Percentiles rank a stretch among this genome's conserved stretches.
These are phyloP conservation scores for Eristalis tenax DNA, from an alignment of 2,888 invertebrate species.

Conservation along the genomic window DNA sequence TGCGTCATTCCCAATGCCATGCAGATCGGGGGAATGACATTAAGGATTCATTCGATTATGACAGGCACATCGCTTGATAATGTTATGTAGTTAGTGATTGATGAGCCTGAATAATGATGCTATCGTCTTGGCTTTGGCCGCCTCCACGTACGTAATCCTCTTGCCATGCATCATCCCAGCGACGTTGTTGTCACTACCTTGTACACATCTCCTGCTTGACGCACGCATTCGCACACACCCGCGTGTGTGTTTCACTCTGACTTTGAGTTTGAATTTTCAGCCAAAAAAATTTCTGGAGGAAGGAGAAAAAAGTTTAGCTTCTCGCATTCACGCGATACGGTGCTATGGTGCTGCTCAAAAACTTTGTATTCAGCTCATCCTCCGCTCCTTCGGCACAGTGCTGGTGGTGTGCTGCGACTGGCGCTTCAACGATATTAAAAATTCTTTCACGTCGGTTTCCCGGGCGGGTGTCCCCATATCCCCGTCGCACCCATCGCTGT, in stretches of 20 bases:
- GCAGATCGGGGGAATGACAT: slow-evolving; percentile 55
- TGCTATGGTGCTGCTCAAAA: background rate
- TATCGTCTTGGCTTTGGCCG: slow-evolving; percentile 65
- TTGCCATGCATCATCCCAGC: slow-evolving; percentile 52
- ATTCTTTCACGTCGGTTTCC: slow-evolving; percentile 45
- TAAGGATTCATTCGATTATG: slow-evolving; percentile 72
- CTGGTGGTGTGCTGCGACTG: background rate
- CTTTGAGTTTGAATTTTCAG: slow-evolving; percentile 35
- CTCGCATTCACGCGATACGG: background rate
- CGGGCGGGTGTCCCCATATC: background rate
- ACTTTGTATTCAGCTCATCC: slow-evolving; percentile 51
- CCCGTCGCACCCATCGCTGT: background rate
- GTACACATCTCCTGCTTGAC: background rate
- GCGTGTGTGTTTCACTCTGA: background rate
- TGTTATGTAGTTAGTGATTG: slow-evolving; percentile 73
- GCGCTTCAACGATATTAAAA: slow-evolving; percentile 53
- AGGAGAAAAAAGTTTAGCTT: slow-evolving; percentile 31
- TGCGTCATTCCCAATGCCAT: background rate
- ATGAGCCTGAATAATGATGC: slow-evolving; percentile 73
- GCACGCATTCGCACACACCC: background rate
- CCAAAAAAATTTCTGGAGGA: slow-evolving; percentile 47
- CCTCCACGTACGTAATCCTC: slow-evolving; percentile 29
- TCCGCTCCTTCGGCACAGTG: background rate
- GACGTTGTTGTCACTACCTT: slow-evolving; percentile 4
- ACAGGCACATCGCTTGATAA: slow-evolving; percentile 71